Conservation (phyloP, 2,113 vertebrate species). For the Callaeas wilsoni region DNA sequence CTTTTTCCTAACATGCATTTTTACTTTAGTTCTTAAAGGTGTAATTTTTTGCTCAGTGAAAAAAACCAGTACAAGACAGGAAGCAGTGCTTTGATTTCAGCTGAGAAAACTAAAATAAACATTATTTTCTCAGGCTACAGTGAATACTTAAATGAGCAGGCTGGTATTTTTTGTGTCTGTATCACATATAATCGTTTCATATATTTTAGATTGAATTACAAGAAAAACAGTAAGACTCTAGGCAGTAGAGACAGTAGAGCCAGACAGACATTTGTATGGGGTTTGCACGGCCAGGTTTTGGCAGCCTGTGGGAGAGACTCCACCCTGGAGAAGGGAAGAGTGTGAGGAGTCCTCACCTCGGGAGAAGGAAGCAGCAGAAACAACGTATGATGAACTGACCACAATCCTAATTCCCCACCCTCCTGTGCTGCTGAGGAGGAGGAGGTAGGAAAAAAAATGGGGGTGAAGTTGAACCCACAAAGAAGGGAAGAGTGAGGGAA, state of each 20-base stretch:
- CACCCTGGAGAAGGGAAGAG: neutral
- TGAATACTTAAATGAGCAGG: neutral
- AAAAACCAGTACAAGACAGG: neutral
- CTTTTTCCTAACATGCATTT: neutral
- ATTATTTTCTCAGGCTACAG: neutral
- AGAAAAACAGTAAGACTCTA: neutral
- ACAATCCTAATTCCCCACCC: neutral
- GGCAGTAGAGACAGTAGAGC: neutral
- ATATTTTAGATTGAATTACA: neutral
- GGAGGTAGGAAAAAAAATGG: neutral
- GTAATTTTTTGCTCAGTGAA: neutral
- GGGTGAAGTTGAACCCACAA: neutral
- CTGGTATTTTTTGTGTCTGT: neutral
- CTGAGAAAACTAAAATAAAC: neutral
- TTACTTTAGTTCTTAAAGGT: neutral
- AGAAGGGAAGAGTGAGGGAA: neutral
- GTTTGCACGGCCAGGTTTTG: neutral
- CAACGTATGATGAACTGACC: accelerated
- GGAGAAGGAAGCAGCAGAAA: neutral
- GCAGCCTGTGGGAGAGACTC: neutral
- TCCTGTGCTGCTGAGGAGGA: neutral
- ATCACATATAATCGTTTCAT: neutral
- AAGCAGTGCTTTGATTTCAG: neutral
- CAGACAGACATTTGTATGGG: neutral
- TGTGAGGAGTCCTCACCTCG: neutral